Evolutionary conservation across 2,888 invertebrate genomes (phyloP), one percentile per base, ranked within the genome.

Genomic region (Prionchulus punctatus): DNA sequence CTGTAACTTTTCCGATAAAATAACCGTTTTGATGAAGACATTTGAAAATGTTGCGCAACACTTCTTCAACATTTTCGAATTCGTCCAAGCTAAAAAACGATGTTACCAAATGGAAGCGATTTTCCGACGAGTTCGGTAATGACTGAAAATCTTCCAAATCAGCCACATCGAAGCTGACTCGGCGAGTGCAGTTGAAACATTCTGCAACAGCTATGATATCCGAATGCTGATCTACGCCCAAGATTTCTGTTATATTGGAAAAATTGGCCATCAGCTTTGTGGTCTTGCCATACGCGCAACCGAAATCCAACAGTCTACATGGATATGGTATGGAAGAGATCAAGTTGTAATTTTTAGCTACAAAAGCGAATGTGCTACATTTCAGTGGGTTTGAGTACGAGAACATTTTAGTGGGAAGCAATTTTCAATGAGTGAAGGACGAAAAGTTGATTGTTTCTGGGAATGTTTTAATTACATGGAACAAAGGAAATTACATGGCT

Each of bases 181-280:
- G 50, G 26, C 18, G 21, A 25, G 21, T 28, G 26, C 7, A 15
- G 28, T 27, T 50, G 50, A 50, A 50, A 18, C 21, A 21, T 18
- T 50, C 50, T 25, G 50, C 50, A 7, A 50, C 28, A 18, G 50
- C 50, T 12, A 50, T 12, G 4, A 12, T 7, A 12, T 50, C 50
- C 26, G 50, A 25, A 15, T 25, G 15, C 21, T 26, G 4, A 21
- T 50, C 50, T 12, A 50, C 15, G 12, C 26, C 50, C 26, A 50
- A 18, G 3, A 52, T 23, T 31, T 52, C 31, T 3, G 7, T 15
- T 2, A 52, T n/a, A 23, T 52, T 52, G 30, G 12, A 15, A 36
- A 52, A 52, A 25, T 31, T 30, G 36, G 52, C 21, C 52, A 52
- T 23, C n/a, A 52, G 36, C 23, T 31, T 52, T 7, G 52, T 31